A percentile compares a stretch with the other conserved stretches of the same genome.
phyloP scores from a whole-genome alignment of 2,797 vertebrate genomes.

The Manis pentadactyla region DNA sequence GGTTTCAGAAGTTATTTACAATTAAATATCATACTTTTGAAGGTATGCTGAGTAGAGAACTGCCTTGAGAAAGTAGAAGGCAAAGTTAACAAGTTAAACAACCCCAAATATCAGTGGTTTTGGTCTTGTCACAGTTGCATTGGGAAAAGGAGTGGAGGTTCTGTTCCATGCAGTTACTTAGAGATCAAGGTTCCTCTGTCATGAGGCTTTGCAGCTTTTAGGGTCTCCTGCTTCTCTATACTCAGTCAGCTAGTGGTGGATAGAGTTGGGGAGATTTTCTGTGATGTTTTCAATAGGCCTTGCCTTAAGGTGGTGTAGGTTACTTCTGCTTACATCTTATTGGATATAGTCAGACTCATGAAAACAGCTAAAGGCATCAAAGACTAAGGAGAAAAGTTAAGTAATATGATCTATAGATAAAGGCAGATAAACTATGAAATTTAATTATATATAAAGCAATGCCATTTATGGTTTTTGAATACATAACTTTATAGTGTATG shows the following conservation, averaged over 20 bases:
- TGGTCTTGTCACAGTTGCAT: background rate
- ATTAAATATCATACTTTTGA: background rate
- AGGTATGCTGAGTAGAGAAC: background rate
- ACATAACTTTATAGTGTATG: background rate
- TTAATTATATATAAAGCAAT: background rate
- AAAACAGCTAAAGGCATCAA: background rate
- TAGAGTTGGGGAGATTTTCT: background rate
- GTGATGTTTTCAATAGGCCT: background rate
- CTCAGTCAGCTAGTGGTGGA: background rate
- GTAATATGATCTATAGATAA: background rate
- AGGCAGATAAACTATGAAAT: background rate
- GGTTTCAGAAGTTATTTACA: background rate
- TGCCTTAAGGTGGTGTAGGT: background rate
- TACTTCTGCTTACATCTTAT: background rate
- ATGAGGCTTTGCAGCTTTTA: background rate
- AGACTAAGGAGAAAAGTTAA: background rate
- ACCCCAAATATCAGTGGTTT: background rate
- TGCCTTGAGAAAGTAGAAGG: background rate
- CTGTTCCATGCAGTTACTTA: background rate
- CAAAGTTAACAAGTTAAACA: background rate
- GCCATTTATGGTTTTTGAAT: background rate
- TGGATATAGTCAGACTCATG: background rate
- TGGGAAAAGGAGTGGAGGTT: accelerated
- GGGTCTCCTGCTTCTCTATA: background rate
- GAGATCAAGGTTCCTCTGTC: background rate